phyloP scores from a whole-genome alignment of 2,113 vertebrate genomes.

The Parus major region DNA sequence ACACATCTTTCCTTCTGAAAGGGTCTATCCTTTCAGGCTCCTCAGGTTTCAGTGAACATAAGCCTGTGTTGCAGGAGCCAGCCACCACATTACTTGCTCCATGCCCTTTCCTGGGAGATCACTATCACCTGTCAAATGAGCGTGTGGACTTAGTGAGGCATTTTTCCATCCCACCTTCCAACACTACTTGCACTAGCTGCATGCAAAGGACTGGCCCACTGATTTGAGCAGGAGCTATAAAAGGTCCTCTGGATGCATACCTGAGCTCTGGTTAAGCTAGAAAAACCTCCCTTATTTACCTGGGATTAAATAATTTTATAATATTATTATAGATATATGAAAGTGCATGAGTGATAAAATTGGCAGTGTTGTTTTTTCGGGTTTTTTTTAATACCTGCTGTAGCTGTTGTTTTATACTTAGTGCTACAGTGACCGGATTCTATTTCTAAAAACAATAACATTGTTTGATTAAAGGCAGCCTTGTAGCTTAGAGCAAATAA shows the following conservation, averaged over 20 bases:
- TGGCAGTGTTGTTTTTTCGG: background rate
- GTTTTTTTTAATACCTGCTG: background rate
- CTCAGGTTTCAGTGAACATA: background rate
- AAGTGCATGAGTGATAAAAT: background rate
- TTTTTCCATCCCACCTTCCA: background rate
- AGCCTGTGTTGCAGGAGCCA: background rate
- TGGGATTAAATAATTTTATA: background rate
- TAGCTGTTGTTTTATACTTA: background rate
- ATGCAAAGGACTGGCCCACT: background rate
- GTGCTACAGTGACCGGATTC: background rate
- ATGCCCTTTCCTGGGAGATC: background rate
- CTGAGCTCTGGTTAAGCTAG: background rate
- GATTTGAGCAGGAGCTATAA: background rate
- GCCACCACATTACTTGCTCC: background rate
- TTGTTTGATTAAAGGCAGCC: background rate
- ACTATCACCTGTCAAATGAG: background rate
- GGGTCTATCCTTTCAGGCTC: background rate
- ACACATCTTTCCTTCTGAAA: background rate
- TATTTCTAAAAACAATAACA: background rate
- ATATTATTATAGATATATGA: background rate
- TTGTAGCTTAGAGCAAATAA: background rate
- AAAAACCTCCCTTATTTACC: background rate
- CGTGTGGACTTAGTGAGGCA: fast-evolving
- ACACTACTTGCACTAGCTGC: background rate
- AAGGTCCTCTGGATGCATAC: background rate